Evolutionary conservation across 2,113 vertebrate species (phyloP).

Genomic region (Salvator merianae): DNA sequence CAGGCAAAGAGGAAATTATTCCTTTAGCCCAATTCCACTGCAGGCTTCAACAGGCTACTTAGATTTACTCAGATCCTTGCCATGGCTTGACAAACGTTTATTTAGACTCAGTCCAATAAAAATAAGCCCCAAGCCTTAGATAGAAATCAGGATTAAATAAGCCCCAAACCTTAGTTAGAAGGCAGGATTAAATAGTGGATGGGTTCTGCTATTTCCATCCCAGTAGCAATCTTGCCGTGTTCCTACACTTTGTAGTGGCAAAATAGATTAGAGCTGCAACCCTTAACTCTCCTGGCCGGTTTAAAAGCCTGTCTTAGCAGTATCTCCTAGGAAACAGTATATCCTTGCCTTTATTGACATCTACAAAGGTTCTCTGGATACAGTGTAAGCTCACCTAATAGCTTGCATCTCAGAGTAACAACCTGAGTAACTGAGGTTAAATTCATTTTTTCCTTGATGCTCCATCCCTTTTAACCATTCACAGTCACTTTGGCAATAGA

Average conservation of each 20-base stretch:
- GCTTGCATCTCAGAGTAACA: neutral
- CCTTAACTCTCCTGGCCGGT: neutral
- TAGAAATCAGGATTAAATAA: neutral
- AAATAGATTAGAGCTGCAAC: neutral
- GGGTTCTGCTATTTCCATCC: neutral
- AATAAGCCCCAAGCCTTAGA: neutral
- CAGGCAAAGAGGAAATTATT: neutral
- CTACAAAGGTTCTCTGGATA: neutral
- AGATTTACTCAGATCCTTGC: neutral
- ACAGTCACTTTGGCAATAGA: neutral
- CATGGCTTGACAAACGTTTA: neutral
- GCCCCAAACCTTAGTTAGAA: no score
- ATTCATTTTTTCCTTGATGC: neutral
- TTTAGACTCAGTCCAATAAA: neutral
- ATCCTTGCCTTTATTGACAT: neutral
- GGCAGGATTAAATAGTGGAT: neutral
- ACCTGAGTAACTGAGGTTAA: neutral
- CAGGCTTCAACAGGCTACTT: neutral
- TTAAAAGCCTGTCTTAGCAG: neutral
- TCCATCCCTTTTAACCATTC: neutral
- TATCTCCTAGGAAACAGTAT: neutral
- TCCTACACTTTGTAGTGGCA: neutral
- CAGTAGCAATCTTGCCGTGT: neutral
- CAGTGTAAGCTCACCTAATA: neutral
- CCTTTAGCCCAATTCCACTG: neutral